A percentile compares a stretch with the other conserved stretches of the same genome.
phyloP scores from a whole-genome alignment of 2,113 vertebrate species.

The Grammomys surdaster region DNA sequence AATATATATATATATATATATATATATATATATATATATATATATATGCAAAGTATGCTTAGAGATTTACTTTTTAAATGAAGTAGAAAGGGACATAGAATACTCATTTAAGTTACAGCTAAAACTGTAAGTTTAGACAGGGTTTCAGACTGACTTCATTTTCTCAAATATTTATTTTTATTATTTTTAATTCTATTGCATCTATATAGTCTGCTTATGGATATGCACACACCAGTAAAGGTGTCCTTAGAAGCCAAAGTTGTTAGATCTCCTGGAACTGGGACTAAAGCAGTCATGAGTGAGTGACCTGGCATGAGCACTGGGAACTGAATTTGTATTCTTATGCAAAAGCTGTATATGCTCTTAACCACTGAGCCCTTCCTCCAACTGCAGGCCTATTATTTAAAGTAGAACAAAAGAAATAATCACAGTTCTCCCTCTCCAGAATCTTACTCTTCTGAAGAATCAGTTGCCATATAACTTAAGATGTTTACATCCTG shows the following conservation, averaged over 20 bases:
- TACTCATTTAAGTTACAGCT: neutral
- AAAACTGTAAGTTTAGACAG: neutral
- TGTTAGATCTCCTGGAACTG: neutral
- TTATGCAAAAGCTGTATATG: neutral
- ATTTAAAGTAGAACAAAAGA: neutral
- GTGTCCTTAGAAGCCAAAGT: neutral
- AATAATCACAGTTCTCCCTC: neutral
- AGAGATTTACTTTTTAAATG: neutral
- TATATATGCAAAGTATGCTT: slow-evolving; percentile 16
- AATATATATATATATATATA: too few species aligned
- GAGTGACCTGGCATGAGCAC: too few species aligned
- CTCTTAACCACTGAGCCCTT: neutral
- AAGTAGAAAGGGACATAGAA: neutral
- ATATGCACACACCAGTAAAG: neutral
- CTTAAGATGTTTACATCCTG: neutral
- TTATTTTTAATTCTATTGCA: neutral
- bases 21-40: neutral
- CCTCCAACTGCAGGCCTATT: neutral
- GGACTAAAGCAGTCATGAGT: neutral
- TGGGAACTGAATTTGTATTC: neutral
- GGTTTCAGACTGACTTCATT: neutral
- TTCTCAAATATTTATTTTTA: neutral
- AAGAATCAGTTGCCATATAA: neutral
- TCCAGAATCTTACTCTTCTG: neutral
- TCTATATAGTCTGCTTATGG: neutral